Percentiles rank a stretch among this genome's conserved stretches.
phyloP scores from a whole-genome alignment of 2,797 vertebrate genomes.

The Parambassis ranga region DNA sequence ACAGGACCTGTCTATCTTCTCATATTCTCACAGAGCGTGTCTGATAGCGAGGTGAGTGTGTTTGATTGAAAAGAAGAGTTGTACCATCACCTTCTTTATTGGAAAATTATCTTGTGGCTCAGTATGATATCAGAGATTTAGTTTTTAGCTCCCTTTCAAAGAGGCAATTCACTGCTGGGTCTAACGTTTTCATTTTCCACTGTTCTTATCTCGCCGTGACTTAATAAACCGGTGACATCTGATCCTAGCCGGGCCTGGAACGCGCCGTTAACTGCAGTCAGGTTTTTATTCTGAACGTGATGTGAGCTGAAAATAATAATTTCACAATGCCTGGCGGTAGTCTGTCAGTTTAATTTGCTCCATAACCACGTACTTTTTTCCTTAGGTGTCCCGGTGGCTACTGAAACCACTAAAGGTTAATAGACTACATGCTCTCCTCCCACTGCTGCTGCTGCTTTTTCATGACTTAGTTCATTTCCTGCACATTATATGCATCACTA shows the following conservation, averaged over 20 bases:
- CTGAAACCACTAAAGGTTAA: constrained; percentile 8
- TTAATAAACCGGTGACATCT: constrained; percentile 29
- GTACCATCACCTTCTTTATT: constrained; percentile 5
- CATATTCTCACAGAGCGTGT: not conserved
- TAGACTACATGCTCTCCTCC: not conserved
- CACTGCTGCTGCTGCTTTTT: not conserved
- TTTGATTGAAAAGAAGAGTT: constrained; percentile 22
- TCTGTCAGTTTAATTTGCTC: not conserved
- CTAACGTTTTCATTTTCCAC: constrained; percentile 14
- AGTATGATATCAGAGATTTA: not conserved
- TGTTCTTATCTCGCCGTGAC: constrained; percentile 10
- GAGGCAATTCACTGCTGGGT: constrained; percentile 9
- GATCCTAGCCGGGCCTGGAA: not conserved
- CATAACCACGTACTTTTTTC: not conserved
- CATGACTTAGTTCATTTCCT: not conserved
- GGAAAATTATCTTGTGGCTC: constrained; percentile 27
- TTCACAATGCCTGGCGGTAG: not conserved
- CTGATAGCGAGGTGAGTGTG: not conserved
- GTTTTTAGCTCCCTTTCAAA: constrained; percentile 8
- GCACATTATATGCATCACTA: not conserved
- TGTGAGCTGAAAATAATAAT: constrained; percentile 5
- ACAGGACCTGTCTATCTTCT: not conserved
- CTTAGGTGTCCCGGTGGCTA: not conserved
- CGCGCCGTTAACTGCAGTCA: not conserved
- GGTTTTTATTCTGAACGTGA: not conserved